These are phyloP conservation scores for Caretta caretta DNA, from an alignment of 2,113 vertebrate genomes.

Conservation along the genomic window DNA sequence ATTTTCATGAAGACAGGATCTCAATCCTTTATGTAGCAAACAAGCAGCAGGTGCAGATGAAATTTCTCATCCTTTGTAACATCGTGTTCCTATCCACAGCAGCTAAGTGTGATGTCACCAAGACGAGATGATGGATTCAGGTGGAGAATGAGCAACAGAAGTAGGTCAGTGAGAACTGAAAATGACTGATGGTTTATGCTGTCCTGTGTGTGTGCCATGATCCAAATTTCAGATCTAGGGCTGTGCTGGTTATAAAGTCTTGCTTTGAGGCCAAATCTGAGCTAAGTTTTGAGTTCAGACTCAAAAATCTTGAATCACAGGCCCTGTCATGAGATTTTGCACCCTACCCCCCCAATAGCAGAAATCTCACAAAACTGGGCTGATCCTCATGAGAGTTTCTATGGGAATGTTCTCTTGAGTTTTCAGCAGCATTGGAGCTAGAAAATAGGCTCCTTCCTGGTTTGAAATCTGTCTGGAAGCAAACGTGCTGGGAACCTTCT, in stretches of 20 bases:
- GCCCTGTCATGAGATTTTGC: not conserved
- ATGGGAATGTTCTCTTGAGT: not conserved
- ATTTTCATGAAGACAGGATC: not conserved
- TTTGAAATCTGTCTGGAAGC: not conserved
- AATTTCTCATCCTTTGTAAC: too few relatives aligned
- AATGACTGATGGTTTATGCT: not conserved
- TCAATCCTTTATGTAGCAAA: not conserved
- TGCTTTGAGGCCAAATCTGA: not conserved
- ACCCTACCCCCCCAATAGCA: not conserved
- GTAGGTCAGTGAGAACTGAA: not conserved
- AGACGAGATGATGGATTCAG: not conserved
- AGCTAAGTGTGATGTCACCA: not conserved
- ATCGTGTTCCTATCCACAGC: not conserved
- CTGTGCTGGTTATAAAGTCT: fast-evolving
- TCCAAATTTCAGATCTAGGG: not conserved
- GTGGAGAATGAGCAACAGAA: not conserved
- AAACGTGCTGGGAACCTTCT: not conserved
- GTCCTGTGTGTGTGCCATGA: not conserved
- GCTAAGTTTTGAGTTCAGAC: not conserved
- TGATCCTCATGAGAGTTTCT: not conserved
- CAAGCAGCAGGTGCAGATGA: fast-evolving
- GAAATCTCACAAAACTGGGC: not conserved
- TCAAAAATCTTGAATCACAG: not conserved
- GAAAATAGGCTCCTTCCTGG: not conserved
- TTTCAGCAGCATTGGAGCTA: not conserved